phyloP scores from a whole-genome alignment of 2,113 vertebrate genomes.

The Chiloscyllium plagiosum region DNA sequence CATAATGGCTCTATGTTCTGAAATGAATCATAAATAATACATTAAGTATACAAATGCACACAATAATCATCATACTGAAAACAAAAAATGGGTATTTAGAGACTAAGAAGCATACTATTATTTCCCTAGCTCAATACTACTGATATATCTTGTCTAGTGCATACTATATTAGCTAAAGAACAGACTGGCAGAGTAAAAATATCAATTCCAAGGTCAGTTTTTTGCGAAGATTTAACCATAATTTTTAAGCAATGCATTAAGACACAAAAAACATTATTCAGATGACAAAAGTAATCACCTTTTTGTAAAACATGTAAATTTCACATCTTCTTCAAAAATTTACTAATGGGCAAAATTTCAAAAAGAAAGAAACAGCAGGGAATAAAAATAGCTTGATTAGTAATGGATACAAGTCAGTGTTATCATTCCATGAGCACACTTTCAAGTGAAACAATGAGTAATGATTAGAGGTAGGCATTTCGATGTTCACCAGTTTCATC shows the following conservation, averaged over 20 bases:
- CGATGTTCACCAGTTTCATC: not conserved
- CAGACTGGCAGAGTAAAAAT: no score
- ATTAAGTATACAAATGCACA: not conserved
- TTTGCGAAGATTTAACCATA: not conserved
- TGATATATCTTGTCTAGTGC: not conserved
- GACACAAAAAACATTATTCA: not conserved
- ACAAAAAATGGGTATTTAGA: not conserved
- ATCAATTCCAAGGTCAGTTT: not conserved
- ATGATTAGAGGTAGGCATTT: not conserved
- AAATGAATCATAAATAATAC: constrained; percentile 33
- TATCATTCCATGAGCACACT: not conserved
- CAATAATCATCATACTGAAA: not conserved
- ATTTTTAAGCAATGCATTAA: not conserved
- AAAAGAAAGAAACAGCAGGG: not conserved
- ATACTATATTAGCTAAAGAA: not conserved
- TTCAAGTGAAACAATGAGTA: not conserved
- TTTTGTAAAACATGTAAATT: not conserved
- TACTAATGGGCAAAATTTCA: not conserved
- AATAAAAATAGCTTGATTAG: not conserved
- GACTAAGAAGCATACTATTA: not conserved
- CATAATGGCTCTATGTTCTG: constrained; percentile 90
- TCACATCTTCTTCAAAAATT: not conserved
- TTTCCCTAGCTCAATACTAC: not conserved
- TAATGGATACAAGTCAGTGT: not conserved
- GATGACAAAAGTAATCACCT: not conserved